phyloP scores from a whole-genome alignment of 2,888 invertebrate genomes.

The Steromphala cineraria region DNA sequence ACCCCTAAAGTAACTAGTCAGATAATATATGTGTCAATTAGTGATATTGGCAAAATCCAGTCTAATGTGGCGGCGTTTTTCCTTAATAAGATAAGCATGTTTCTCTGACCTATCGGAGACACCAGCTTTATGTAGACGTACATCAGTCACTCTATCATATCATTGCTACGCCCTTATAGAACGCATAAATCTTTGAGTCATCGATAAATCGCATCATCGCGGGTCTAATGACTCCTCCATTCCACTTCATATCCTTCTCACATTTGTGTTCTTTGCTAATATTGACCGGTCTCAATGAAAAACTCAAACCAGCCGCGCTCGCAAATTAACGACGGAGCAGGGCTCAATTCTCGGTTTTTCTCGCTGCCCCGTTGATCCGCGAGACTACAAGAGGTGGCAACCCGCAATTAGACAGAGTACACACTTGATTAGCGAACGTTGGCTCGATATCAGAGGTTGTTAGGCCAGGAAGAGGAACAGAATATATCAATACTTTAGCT shows the following conservation, averaged over 20 bases:
- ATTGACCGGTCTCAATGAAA: slow-evolving; percentile 10
- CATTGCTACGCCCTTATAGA: neutral
- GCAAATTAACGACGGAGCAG: slow-evolving; percentile 6
- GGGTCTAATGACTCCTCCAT: neutral
- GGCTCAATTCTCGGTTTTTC: slow-evolving; percentile 7
- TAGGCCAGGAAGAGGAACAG: neutral
- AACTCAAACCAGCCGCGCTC: slow-evolving; percentile 8
- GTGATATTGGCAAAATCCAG: too few relatives aligned
- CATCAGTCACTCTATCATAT: too few relatives aligned
- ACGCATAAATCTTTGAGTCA: slow-evolving; percentile 2
- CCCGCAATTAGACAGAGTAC: slow-evolving; percentile 8
- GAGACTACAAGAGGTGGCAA: slow-evolving; percentile 2
- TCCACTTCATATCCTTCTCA: neutral
- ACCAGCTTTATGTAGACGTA: too few relatives aligned
- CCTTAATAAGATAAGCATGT: too few relatives aligned
- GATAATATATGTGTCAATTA: too few relatives aligned
- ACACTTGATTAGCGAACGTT: slow-evolving; percentile 8
- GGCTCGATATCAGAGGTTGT: neutral
- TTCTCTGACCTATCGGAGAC: too few relatives aligned
- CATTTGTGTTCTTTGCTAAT: slow-evolving; percentile 10
- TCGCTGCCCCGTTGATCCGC: slow-evolving; percentile 2
- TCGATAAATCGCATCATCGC: slow-evolving; percentile 5
- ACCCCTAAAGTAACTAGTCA: too few relatives aligned
- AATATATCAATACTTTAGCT: slow-evolving; percentile 3
- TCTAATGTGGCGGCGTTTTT: too few relatives aligned